Evolutionary conservation across 2,797 vertebrate species (phyloP).

Genomic region (Huso huso): DNA sequence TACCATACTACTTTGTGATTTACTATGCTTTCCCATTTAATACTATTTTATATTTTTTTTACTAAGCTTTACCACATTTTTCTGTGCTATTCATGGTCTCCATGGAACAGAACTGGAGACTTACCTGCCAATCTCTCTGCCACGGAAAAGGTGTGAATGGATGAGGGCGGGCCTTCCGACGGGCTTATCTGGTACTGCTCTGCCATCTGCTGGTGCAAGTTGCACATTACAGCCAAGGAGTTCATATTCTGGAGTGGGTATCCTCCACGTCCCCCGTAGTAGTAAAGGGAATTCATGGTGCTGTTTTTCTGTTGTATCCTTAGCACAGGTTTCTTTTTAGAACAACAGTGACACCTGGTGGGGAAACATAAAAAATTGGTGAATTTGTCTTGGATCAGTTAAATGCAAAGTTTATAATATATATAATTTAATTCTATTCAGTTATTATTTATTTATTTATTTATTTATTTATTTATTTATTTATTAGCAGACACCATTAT

Average conservation of each 20-base stretch:
- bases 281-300: constrained; percentile 43
- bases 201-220: constrained; percentile 57
- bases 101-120: constrained; percentile 2
- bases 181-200: constrained; percentile 46
- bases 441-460: too few relatives aligned
- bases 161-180: constrained; percentile 23
- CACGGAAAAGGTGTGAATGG: constrained; percentile 43
- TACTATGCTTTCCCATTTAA: too few relatives aligned
- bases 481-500: too few relatives aligned
- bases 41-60: too few relatives aligned
- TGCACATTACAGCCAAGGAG: constrained; percentile 40
- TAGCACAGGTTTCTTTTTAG: background rate
- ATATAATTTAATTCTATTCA: too few relatives aligned
- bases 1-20: too few relatives aligned
- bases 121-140: constrained; percentile 67
- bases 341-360: background rate
- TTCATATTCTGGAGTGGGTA: constrained; percentile 39
- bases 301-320: background rate
- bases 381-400: too few relatives aligned
- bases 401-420: too few relatives aligned
- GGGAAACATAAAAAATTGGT: background rate
- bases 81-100: background rate
- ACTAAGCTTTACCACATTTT: too few relatives aligned
- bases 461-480: too few relatives aligned
- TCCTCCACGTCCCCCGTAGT: constrained; percentile 33